Conservation (phyloP, 2,113 vertebrate species). For the Megatriorchis doriae region DNA sequence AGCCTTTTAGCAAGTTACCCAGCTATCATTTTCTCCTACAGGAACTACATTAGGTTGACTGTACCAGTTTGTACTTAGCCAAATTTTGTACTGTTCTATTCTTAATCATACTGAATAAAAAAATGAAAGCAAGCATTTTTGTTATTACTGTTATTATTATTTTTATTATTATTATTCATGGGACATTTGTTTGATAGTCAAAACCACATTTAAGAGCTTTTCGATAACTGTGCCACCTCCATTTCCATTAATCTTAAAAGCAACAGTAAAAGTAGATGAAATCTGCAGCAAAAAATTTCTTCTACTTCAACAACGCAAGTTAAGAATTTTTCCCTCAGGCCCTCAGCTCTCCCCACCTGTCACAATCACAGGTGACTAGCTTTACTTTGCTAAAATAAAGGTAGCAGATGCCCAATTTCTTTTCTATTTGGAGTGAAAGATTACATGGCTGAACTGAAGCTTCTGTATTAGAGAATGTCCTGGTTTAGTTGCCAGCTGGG, state of each 20-base stretch:
- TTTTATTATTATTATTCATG: neutral
- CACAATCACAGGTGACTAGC: neutral
- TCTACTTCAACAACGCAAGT: neutral
- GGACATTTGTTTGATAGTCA: neutral
- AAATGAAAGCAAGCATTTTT: neutral
- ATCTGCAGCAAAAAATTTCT: neutral
- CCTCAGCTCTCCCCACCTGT: neutral
- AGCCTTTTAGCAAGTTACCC: neutral
- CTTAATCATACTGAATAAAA: neutral
- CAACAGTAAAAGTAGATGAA: neutral
- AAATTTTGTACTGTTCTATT: neutral
- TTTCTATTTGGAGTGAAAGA: neutral
- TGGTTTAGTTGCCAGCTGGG: too few relatives aligned
- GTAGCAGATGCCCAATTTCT: neutral
- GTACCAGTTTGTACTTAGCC: neutral
- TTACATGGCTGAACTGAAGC: neutral
- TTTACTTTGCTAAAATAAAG: neutral
- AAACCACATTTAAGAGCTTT: neutral
- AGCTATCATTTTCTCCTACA: neutral
- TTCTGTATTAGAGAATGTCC: neutral
- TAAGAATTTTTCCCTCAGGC: neutral
- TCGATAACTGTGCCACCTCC: neutral
- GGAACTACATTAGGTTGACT: neutral
- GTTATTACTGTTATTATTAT: neutral
- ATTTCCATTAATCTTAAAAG: neutral